Evolutionary conservation across 2,797 vertebrate species (phyloP).

Genomic region (Periophthalmus magnuspinnatus): DNA sequence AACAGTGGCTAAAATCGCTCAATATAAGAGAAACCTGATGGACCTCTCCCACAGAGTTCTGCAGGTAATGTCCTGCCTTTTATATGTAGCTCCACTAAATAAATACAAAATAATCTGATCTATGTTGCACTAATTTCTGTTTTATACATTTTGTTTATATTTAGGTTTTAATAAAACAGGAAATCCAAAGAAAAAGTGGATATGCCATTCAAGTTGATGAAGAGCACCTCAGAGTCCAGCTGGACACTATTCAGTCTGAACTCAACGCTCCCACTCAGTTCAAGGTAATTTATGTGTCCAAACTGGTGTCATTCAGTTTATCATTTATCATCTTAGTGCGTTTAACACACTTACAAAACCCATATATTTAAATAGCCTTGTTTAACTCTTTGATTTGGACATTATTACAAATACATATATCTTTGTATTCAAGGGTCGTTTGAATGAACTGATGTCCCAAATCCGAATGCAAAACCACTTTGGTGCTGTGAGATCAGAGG

Average conservation of each 20-base stretch:
- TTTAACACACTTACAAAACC: background rate
- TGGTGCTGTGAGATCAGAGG: constrained; percentile 90
- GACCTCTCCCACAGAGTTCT: constrained; percentile 94
- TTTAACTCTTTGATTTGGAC: background rate
- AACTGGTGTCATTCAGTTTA: background rate
- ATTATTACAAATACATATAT: constrained; percentile 1
- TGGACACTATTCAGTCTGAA: constrained; percentile 96
- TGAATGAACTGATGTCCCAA: constrained; percentile 98
- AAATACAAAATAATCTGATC: background rate
- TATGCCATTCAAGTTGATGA: constrained; percentile 98
- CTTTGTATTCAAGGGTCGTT: constrained; percentile 81
- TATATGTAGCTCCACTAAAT: background rate
- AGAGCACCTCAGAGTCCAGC: constrained; percentile 94
- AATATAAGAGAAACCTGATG: constrained; percentile 98
- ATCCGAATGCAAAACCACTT: constrained; percentile 99
- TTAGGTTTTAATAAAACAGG: constrained; percentile 96
- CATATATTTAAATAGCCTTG: background rate
- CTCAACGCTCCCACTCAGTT: constrained; percentile 97
- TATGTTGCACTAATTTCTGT: background rate
- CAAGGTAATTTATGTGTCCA: constrained; percentile 77
- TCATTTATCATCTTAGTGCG: background rate
- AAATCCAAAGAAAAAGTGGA: constrained; percentile 96
- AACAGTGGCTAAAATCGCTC: constrained; percentile 95
- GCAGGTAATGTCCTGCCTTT: constrained; percentile 80
- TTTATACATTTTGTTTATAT: constrained; percentile 12